These are phyloP conservation scores for Phalanger gymnotis DNA, from an alignment of 2,797 vertebrate species.

Conservation along the genomic window DNA sequence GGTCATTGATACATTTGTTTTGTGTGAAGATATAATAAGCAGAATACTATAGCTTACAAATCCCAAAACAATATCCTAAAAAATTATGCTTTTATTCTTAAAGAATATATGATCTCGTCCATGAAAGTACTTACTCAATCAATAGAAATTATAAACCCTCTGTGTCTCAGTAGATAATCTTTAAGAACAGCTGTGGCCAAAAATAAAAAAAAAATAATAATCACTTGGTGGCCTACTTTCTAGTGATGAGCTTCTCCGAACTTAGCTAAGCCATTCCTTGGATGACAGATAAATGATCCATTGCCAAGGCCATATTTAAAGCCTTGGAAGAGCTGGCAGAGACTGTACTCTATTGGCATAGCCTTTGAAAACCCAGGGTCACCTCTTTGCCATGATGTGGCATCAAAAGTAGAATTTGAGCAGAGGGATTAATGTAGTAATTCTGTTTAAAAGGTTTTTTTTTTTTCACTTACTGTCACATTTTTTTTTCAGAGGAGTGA, in stretches of 20 bases:
- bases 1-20: background rate
- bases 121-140: background rate
- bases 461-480: background rate
- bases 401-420: background rate
- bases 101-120: background rate
- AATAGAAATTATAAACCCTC: background rate
- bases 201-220: background rate
- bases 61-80: background rate
- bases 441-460: background rate
- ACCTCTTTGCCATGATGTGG: background rate
- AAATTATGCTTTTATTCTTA: background rate
- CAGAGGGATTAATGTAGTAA: background rate
- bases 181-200: background rate
- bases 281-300: background rate
- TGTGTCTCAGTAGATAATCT: background rate
- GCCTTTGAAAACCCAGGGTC: background rate
- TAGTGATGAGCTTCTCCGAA: background rate
- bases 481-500: background rate
- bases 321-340: background rate
- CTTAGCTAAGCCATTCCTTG: background rate
- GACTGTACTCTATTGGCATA: background rate
- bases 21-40: background rate
- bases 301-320: background rate
- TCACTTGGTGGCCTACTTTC: background rate
- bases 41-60: slow-evolving; percentile 8